A percentile compares a stretch with the other conserved stretches of the same genome.
phyloP scores from a whole-genome alignment of 2,888 invertebrate species.

The Drepanosiphum platanoidis region DNA sequence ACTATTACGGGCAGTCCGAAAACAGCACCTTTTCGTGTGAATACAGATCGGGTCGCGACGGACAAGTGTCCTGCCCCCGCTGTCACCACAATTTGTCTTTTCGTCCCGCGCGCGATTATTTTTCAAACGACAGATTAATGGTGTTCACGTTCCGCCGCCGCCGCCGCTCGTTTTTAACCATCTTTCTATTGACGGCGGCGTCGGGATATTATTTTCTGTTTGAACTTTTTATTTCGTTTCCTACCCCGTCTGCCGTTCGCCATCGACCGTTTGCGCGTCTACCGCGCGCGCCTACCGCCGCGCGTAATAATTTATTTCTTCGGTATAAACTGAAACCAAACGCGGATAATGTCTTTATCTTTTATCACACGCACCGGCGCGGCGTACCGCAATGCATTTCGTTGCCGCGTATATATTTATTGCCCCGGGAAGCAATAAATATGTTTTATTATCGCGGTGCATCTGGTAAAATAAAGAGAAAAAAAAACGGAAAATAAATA shows the following conservation, averaged over 20 bases:
- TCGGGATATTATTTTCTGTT: constrained; percentile 17
- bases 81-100: constrained; percentile 34
- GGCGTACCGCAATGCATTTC: background rate
- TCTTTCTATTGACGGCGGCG: background rate
- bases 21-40: background rate
- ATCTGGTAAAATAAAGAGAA: too few species aligned
- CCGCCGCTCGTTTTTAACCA: constrained; percentile 13
- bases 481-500: too few species aligned
- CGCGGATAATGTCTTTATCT: background rate
- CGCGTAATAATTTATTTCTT: constrained; percentile 16
- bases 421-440: too few species aligned
- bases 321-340: background rate
- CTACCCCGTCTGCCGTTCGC: background rate
- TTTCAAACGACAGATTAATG: constrained; percentile 49
- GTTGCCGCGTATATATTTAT: too few species aligned
- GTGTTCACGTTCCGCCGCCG: constrained; percentile 23
- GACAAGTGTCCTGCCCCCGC: background rate
- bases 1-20: background rate
- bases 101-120: background rate
- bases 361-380: background rate
- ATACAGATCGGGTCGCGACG: background rate
- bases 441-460: too few species aligned
- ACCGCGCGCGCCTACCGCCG: background rate
- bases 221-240: constrained; percentile 28
- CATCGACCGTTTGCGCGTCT: background rate